Percentiles rank a stretch among this genome's conserved stretches.
Conservation (phyloP, 2,113 vertebrate genomes). For the western clawed frog (Xenopus tropicalis) region UCB_Xtro_10.0 CM004445.2:117475001-117475500, state of each 20-base stretch:
- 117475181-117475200: slow-evolving; percentile 67
- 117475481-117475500: slow-evolving; percentile 42
- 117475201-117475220: slow-evolving; percentile 64
- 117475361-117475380: slow-evolving; percentile 73
- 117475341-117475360: slow-evolving; percentile 70
- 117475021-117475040: slow-evolving; percentile 63
- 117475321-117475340: slow-evolving; percentile 78
- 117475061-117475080: slow-evolving; percentile 61
- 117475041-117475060: slow-evolving; percentile 50
- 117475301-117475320: slow-evolving; percentile 78
- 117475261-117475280: slow-evolving; percentile 63
- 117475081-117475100: slow-evolving; percentile 72
- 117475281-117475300: slow-evolving; percentile 80
- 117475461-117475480: slow-evolving; percentile 41
- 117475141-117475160: slow-evolving; percentile 49
- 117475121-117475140: slow-evolving; percentile 60
- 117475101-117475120: slow-evolving; percentile 32
- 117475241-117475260: slow-evolving; percentile 61
- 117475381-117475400: slow-evolving; percentile 77
- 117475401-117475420: slow-evolving; percentile 82
- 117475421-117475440: slow-evolving; percentile 79
- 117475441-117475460: slow-evolving; percentile 61
- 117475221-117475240: slow-evolving; percentile 75
- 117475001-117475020: slow-evolving; percentile 59
- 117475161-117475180: slow-evolving; percentile 67